A percentile compares a stretch with the other conserved stretches of the same genome.
These are phyloP conservation scores for Panthera leo DNA, from an alignment of 2,113 vertebrate species.

Conservation along the genomic window DNA sequence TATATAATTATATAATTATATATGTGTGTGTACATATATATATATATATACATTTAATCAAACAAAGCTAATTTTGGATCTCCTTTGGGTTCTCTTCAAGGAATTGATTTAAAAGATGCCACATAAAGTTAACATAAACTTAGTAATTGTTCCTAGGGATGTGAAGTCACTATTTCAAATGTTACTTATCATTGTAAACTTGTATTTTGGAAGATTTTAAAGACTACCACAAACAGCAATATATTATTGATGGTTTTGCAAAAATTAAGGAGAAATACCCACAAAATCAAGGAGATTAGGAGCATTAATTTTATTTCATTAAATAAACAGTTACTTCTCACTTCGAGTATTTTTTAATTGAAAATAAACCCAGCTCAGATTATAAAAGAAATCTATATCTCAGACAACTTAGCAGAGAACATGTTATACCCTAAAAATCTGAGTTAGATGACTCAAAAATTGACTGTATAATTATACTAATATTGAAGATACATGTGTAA, in stretches of 20 bases:
- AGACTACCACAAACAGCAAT: neutral
- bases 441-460: neutral
- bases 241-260: neutral
- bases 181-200: neutral
- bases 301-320: neutral
- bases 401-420: neutral
- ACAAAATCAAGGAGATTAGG: neutral
- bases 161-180: neutral
- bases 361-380: neutral
- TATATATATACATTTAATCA: neutral
- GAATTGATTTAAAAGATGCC: neutral
- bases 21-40: too few species aligned
- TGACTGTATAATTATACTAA: neutral
- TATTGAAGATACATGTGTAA: neutral
- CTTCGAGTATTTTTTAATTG: neutral
- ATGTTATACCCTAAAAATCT: neutral
- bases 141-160: neutral
- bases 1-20: too few species aligned
- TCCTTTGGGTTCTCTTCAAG: neutral
- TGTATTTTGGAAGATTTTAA: neutral
- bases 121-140: neutral
- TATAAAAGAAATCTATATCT: neutral
- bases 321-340: neutral
- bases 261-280: neutral
- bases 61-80: neutral